These are phyloP conservation scores for Eupithecia pulchellata DNA, from an alignment of 2,888 invertebrate species.

Conservation along the genomic window DNA sequence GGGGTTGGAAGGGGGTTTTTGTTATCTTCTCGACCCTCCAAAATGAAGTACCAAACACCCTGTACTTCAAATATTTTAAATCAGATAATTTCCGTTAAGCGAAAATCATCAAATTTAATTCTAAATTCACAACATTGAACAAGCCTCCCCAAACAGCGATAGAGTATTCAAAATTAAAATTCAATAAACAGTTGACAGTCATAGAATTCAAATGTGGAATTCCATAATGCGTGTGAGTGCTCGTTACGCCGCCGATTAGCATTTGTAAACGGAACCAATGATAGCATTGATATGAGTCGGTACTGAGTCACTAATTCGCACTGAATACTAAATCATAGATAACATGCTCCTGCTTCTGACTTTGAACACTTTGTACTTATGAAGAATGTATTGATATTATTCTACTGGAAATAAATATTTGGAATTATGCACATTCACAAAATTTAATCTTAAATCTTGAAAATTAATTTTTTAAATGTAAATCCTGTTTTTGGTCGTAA, in stretches of 20 bases:
- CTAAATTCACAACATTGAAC: neutral
- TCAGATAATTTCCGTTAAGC: neutral
- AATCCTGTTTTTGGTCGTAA: too few relatives aligned
- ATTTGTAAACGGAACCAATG: conserved; percentile 48
- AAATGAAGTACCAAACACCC: too few relatives aligned
- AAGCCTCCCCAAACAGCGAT: too few relatives aligned
- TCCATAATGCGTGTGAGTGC: conserved; percentile 54
- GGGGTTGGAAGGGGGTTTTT: too few relatives aligned
- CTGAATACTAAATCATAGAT: neutral
- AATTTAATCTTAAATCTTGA: too few relatives aligned
- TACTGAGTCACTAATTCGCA: neutral
- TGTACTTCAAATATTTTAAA: neutral
- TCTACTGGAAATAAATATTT: too few relatives aligned
- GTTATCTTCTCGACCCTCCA: too few relatives aligned
- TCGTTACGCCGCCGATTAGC: conserved; percentile 64
- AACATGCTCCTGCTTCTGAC: neutral
- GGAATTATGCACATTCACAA: too few relatives aligned
- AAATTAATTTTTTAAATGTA: too few relatives aligned
- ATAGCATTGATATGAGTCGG: neutral
- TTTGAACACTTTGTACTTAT: neutral
- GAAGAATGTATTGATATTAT: too few relatives aligned
- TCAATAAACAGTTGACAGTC: neutral
- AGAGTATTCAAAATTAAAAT: too few relatives aligned
- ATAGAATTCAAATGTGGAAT: conserved; percentile 32
- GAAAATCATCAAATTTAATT: neutral